These are phyloP conservation scores for Periplaneta americana DNA, from an alignment of 1,140 invertebrate species.

Conservation along the genomic window DNA sequence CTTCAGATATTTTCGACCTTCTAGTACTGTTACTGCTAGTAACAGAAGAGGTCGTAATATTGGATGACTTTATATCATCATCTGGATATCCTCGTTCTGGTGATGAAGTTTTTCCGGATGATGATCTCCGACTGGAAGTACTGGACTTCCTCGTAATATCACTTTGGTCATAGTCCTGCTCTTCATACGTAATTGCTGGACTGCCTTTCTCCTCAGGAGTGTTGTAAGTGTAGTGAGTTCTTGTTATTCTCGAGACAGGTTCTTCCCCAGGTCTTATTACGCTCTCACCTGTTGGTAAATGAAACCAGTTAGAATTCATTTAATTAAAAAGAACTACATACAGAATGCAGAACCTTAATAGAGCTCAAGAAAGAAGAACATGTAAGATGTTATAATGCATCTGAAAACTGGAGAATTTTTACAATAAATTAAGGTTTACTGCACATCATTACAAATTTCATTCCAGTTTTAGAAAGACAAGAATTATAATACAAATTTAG, in stretches of 20 bases:
- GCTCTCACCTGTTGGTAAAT: conserved; percentile 7
- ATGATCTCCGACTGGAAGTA: conserved; percentile 3
- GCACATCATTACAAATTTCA: no score
- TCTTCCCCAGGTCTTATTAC: conserved; percentile 43
- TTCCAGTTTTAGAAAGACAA: no score
- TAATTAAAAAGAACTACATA: not conserved
- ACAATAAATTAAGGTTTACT: no score
- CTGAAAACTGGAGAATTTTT: no score
- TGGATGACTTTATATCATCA: not conserved
- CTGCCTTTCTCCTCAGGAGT: conserved; percentile 21
- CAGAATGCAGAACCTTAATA: no score
- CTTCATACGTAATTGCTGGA: not conserved
- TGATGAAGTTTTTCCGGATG: not conserved
- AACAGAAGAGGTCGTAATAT: conserved; percentile 7
- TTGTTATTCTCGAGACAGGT: conserved; percentile 55
- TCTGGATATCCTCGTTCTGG: not conserved
- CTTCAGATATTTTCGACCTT: conserved; percentile 11
- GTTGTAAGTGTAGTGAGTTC: conserved; percentile 48
- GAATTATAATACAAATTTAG: no score
- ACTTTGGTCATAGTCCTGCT: conserved; percentile 8
- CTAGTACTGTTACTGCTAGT: conserved; percentile 10
- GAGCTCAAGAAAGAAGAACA: no score
- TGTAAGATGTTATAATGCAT: no score
- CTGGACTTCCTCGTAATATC: not conserved
- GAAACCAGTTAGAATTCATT: not conserved